A percentile compares a stretch with the other conserved stretches of the same genome.
These are phyloP conservation scores for Drosophila falleni DNA, from an alignment of 2,888 invertebrate genomes.

Conservation along the genomic window DNA sequence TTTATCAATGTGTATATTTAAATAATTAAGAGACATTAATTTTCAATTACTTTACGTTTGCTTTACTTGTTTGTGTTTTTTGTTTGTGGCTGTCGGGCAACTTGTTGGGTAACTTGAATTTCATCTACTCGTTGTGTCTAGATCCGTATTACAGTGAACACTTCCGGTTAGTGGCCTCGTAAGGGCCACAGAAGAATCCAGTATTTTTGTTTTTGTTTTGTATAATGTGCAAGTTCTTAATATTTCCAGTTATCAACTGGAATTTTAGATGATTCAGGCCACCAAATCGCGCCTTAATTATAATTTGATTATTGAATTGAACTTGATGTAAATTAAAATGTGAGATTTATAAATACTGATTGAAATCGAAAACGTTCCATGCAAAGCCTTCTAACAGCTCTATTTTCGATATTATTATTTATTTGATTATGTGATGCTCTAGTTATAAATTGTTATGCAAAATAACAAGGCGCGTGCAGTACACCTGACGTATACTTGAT, in stretches of 20 bases:
- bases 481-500: constrained; percentile 45
- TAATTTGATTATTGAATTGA: constrained; percentile 15
- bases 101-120: constrained; percentile 28
- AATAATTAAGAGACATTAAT: constrained; percentile 52
- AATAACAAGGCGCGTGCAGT: constrained; percentile 14
- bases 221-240: constrained; percentile 14
- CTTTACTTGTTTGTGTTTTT: constrained; percentile 4
- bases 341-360: constrained; percentile 19
- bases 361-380: constrained; percentile 18
- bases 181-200: constrained; percentile 48
- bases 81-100: constrained; percentile 19
- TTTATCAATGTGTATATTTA: constrained; percentile 35
- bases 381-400: constrained; percentile 35
- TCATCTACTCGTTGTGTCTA: constrained; percentile 20
- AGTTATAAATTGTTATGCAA: constrained; percentile 35
- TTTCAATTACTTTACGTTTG: constrained; percentile 56
- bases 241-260: constrained; percentile 33
- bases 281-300: constrained; percentile 19
- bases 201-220: constrained; percentile 11
- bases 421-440: constrained; percentile 9
- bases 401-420: not conserved
- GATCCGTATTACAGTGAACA: constrained; percentile 29
- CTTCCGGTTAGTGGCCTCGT: constrained; percentile 54
- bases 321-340: constrained; percentile 24
- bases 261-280: constrained; percentile 20